phyloP scores from a whole-genome alignment of 2,113 vertebrate species.

The Mionectes macconnelli region DNA sequence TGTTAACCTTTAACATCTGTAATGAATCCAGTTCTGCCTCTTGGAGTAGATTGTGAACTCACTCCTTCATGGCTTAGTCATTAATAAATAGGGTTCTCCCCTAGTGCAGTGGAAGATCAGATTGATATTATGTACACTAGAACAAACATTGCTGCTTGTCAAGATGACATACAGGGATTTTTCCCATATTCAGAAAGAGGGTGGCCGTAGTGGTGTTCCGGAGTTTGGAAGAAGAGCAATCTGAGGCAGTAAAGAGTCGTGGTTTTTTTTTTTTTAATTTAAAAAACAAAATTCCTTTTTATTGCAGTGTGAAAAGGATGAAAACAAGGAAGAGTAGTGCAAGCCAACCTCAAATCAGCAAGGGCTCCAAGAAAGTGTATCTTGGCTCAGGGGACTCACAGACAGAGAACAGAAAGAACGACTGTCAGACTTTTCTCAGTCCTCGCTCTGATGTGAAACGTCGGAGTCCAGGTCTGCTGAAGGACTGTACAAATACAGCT shows the following conservation, averaged over 20 bases:
- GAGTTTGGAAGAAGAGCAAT: neutral
- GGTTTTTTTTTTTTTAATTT: neutral
- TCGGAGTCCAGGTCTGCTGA: conserved; percentile 24
- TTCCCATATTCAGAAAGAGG: neutral
- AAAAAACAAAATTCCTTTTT: conserved; percentile 11
- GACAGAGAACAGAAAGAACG: neutral
- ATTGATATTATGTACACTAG: conserved; percentile 27
- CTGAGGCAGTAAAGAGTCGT: neutral
- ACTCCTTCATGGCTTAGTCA: conserved; percentile 26
- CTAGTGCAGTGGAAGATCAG: conserved; percentile 34
- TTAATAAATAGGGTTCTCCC: conserved; percentile 44
- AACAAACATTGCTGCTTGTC: conserved; percentile 29
- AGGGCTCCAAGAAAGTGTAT: conserved; percentile 30
- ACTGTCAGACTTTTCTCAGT: neutral
- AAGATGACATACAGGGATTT: neutral
- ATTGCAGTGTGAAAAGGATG: conserved; percentile 81
- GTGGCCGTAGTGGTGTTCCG: neutral
- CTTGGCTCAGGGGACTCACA: conserved; percentile 26
- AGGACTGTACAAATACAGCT: conserved; percentile 69
- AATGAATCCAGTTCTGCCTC: conserved; percentile 53
- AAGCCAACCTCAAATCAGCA: conserved; percentile 61
- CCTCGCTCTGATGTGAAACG: neutral
- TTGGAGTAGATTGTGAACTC: conserved; percentile 45
- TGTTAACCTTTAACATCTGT: conserved; percentile 51
- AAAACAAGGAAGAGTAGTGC: conserved; percentile 45